Conservation (phyloP, 2,888 invertebrate genomes). For the Seira musarum region DNA sequence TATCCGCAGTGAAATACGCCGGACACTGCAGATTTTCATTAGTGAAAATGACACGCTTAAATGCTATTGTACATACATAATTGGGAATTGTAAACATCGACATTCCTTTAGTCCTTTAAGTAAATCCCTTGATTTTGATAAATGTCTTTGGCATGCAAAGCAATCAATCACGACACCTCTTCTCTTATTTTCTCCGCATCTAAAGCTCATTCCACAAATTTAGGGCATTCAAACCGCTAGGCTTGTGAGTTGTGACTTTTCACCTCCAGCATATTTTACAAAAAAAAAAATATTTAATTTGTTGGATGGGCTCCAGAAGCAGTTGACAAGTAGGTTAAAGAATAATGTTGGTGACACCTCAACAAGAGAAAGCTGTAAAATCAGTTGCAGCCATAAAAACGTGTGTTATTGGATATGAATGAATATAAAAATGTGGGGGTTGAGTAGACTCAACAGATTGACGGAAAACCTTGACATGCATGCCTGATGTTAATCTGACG, state of each 20-base stretch:
- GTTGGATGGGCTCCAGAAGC: not conserved
- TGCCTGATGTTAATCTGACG: not conserved
- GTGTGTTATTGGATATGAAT: too few relatives aligned
- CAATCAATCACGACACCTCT: constrained; percentile 47
- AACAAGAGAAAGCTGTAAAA: too few relatives aligned
- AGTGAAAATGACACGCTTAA: too few relatives aligned
- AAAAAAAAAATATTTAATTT: constrained; percentile 24
- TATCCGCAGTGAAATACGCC: too few relatives aligned
- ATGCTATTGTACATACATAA: too few relatives aligned
- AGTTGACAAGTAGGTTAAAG: too few relatives aligned
- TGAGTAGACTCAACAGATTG: not conserved
- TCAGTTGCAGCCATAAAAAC: too few relatives aligned
- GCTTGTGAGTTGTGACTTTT: not conserved
- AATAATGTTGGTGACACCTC: too few relatives aligned
- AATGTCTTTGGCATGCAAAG: constrained; percentile 40
- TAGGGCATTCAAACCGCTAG: not conserved
- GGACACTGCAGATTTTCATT: too few relatives aligned
- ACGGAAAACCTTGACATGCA: not conserved
- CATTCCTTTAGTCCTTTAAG: too few relatives aligned
- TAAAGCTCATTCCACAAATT: not conserved
- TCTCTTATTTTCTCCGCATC: constrained; percentile 9
- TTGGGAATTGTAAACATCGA: too few relatives aligned
- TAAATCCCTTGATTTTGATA: constrained; percentile 47
- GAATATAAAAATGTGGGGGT: too few relatives aligned
- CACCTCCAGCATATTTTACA: not conserved